Base-by-base conservation (phyloP, 2,888 invertebrate genomes). In the Scaptomyza tumidula region DNA sequence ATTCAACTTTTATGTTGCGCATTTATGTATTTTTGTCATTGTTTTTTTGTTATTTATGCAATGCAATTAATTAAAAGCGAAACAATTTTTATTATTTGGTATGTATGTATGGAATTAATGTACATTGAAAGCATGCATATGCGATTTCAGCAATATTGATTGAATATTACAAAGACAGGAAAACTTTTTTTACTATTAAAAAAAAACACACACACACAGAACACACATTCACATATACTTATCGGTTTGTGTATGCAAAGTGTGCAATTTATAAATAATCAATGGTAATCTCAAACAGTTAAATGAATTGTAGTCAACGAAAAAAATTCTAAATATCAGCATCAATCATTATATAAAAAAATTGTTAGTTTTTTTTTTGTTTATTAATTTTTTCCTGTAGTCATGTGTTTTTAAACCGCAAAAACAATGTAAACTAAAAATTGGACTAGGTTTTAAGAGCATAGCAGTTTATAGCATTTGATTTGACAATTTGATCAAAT, bases 31-130 rank as follows among this genome's bases (percentile, higher is more conserved):
- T 43, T 19, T 5, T 19, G 19, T 1, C 11, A 19, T 39, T 37
- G 31, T 19, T 54, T 24, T 24, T 46, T 45, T 46, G 44, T 43
- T 60, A 35, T 53, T 45, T 56, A 41, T 59, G 59, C 60, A 56
- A 63, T 63, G 62, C 68, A 78, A 78, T 79, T 75, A 79, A 82
- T 82, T 79, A 72, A 58, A 78, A 71, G 68, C 69, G 58, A 52
- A 64, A 48, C 31, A 39, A 31, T 63, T 63, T 35, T 45, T 50
- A n/a, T 46, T 39, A 46, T 45, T 37, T 56, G 19, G 52, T 19
- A 29, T 29, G 49, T 29, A 43, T 11, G 29, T 16, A 33, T 29
- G 10, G 27, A 65, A 54, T 44, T 31, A 43, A 49, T 54, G 19
- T 3, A 4, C 11, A 33, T 33, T 33, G 10, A 3, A 39, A 39